Conservation (phyloP, 2,113 vertebrate species). For the Budorcas taxicolor region DNA sequence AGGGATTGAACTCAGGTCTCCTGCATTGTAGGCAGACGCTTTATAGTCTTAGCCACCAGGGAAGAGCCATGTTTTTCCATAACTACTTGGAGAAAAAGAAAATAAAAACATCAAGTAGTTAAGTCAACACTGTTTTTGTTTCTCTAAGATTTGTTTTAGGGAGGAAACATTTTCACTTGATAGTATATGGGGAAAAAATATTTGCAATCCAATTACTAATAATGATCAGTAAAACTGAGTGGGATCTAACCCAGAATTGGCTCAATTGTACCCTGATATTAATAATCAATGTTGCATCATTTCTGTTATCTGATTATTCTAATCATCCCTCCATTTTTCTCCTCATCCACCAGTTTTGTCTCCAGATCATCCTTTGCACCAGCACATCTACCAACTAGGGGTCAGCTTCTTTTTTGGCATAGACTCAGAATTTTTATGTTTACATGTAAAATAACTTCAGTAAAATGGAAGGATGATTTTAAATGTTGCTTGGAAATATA, state of each 20-base stretch:
- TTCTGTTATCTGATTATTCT: neutral
- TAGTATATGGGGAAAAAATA: neutral
- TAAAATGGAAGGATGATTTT: neutral
- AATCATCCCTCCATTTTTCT: neutral
- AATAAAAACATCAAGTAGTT: neutral
- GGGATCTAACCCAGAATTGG: neutral
- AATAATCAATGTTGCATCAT: neutral
- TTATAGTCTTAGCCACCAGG: no score
- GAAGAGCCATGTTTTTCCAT: neutral
- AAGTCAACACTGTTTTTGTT: neutral
- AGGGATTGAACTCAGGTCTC: no score
- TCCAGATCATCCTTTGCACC: neutral
- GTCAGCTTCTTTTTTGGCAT: neutral
- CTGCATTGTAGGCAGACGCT: no score
- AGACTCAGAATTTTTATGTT: neutral
- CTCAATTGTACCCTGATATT: neutral
- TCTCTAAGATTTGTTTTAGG: neutral
- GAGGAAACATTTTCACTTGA: neutral
- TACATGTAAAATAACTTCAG: neutral
- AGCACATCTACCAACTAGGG: neutral
- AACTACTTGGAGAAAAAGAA: neutral
- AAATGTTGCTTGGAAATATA: conserved; percentile 20
- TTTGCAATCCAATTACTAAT: neutral
- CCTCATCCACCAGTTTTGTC: neutral
- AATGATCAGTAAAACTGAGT: neutral